Base-by-base conservation (phyloP, 2,797 vertebrate species). In the Cyclura pinguis region DNA sequence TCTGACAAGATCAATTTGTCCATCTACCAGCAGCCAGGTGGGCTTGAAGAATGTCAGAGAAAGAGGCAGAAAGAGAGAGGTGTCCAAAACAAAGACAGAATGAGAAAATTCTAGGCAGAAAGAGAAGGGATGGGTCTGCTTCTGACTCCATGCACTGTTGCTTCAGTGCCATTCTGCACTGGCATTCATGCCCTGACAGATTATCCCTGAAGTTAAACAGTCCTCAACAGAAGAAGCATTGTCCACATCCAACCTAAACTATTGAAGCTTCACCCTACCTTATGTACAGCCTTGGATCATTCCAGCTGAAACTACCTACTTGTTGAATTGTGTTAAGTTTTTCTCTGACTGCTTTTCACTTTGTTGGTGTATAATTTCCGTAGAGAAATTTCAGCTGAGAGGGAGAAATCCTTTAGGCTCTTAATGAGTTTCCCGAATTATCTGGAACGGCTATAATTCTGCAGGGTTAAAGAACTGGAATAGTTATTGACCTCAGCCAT, bases 341-440 rank as follows among this genome's bases (percentile, higher is more conserved):
- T 94, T 24, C 83, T 89, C 76, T 90, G 88, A 88, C 86, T 88
- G 29, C 80, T 42, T 22, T 92, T 91, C 93, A 94, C 81, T 92
- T 95, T 90, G 85, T 89, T 86, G 88, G 88, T 91, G 73, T 76
- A 73, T 92, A 92, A 93, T 96, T 96, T 96, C 91, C 73, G 89
- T 90, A 80, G 14, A 83, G 87, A 91, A 47, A 92, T 94, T 94
- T 95, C 93, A 95, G 86, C 93, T 83, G 92, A 87, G 91, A 92
- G 87, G 94, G 84, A 95, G 80, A 95, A 96, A 95, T 95, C 92
- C 88, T 95, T 91, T 90, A 94, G 92, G 89, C 76, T 92, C 93
- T 96, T 96, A 97, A 97, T 96, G 92, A 96, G 94, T 96, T 96
- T 96, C 73, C 89, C 92, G 89, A 90, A 94, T 96, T 96, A 96